These are phyloP conservation scores for Eremobia ochroleuca DNA, from an alignment of 2,888 invertebrate species.

Conservation along the genomic window DNA sequence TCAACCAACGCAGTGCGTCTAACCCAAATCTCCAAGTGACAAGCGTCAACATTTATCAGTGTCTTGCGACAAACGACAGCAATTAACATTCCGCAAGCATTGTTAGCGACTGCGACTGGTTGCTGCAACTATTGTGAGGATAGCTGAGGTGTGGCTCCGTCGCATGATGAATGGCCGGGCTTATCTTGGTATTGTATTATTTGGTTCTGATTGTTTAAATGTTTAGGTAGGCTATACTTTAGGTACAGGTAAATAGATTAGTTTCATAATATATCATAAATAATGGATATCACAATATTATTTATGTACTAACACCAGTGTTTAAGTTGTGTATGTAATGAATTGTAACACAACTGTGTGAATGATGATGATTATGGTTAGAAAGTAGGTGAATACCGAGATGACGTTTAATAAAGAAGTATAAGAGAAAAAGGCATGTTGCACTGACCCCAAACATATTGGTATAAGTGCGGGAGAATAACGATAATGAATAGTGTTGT, in stretches of 20 bases:
- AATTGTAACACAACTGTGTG: neutral
- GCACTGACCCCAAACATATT: neutral
- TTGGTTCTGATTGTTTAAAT: slow-evolving; percentile 37
- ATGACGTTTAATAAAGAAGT: no score
- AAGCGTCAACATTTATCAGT: slow-evolving; percentile 89
- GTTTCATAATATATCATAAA: neutral
- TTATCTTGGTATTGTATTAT: slow-evolving; percentile 50
- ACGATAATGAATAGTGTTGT: no score
- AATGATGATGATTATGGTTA: neutral
- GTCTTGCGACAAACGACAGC: slow-evolving; percentile 88
- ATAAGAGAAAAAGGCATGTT: no score
- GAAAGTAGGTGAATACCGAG: no score
- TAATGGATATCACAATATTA: no score
- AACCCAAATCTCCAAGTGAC: slow-evolving; percentile 82
- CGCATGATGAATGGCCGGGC: slow-evolving; percentile 61
- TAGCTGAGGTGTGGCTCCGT: slow-evolving; percentile 63
- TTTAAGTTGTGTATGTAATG: neutral
- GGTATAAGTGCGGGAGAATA: no score
- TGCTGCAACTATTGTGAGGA: slow-evolving; percentile 70
- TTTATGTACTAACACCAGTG: no score
- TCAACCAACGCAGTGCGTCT: slow-evolving; percentile 72
- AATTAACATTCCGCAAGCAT: slow-evolving; percentile 88
- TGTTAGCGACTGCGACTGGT: slow-evolving; percentile 79
- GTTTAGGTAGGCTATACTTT: slow-evolving; percentile 3
- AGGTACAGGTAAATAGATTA: neutral